Percentiles rank a stretch among this genome's conserved stretches.
Evolutionary conservation across 2,113 vertebrate genomes (phyloP).

Genomic region (Hepsetus odoe): DNA sequence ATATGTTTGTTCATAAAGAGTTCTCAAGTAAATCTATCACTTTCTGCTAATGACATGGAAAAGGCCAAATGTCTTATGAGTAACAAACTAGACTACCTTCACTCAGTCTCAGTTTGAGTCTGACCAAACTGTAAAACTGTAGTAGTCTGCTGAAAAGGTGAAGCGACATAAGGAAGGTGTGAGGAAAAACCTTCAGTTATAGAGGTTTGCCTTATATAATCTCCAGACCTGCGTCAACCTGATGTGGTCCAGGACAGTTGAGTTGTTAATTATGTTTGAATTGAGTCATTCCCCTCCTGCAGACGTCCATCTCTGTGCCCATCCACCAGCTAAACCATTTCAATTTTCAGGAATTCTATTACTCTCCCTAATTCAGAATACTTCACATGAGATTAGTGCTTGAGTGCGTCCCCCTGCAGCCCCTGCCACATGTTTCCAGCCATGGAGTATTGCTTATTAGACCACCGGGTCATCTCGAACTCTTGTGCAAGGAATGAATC

Average conservation of each 20-base stretch:
- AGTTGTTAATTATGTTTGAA: slow-evolving; percentile 14
- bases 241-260: slow-evolving; percentile 4
- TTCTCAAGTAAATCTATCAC: too few species aligned
- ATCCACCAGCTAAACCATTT: slow-evolving; percentile 25
- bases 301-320: slow-evolving; percentile 21
- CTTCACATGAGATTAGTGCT: slow-evolving; percentile 21
- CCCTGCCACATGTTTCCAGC: not conserved
- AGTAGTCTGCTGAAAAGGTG: not conserved
- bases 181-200: not conserved
- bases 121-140: too few species aligned
- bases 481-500: slow-evolving; percentile 30
- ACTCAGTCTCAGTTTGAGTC: not conserved
- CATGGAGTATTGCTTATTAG: slow-evolving; percentile 29
- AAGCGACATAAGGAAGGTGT: not conserved
- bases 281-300: slow-evolving; percentile 30
- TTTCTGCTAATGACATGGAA: too few species aligned
- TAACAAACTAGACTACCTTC: not conserved
- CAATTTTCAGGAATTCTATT: slow-evolving; percentile 45
- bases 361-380: slow-evolving; percentile 38
- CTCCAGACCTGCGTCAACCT: not conserved
- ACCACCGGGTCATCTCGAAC: slow-evolving; percentile 30
- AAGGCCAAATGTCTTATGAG: not conserved
- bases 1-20: too few species aligned
- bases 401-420: not conserved
- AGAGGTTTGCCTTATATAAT: not conserved